phyloP scores from a whole-genome alignment of 2,797 vertebrate genomes.

The Phrynocephalus guinanensis region DNA sequence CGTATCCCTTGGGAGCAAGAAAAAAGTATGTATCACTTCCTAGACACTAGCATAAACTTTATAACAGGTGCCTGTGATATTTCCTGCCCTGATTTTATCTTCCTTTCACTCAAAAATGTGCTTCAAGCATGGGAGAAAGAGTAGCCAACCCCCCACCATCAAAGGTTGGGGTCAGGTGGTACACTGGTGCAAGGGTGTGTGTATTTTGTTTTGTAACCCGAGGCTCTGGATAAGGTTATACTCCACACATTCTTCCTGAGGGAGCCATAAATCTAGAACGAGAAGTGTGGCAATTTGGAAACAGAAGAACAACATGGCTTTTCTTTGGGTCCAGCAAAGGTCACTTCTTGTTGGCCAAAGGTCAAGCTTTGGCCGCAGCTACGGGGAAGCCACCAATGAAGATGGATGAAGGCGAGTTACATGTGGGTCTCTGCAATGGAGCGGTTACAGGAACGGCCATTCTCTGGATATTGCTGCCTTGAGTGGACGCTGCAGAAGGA shows the following conservation, averaged over 20 bases:
- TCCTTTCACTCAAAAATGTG: neutral
- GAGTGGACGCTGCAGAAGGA: too few species aligned
- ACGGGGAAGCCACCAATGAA: neutral
- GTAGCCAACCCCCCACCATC: neutral
- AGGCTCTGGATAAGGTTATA: neutral
- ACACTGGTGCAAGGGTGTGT: neutral
- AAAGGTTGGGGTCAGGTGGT: neutral
- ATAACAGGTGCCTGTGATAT: neutral
- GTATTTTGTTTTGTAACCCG: neutral
- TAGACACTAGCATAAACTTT: neutral
- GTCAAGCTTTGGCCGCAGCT: neutral
- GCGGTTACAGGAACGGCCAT: neutral
- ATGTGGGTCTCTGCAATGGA: neutral
- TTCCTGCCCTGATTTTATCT: conserved; percentile 13
- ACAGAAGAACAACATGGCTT: neutral
- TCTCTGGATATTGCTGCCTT: neutral
- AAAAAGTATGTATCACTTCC: neutral
- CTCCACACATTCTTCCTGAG: neutral
- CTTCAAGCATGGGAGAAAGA: neutral
- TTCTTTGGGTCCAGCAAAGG: neutral
- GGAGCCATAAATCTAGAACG: neutral
- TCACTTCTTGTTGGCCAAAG: neutral
- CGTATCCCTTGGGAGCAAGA: neutral
- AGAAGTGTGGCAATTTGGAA: neutral
- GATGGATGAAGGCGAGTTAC: neutral